Conservation (phyloP, 2,888 invertebrate species). For the Synergus itoensis region DNA sequence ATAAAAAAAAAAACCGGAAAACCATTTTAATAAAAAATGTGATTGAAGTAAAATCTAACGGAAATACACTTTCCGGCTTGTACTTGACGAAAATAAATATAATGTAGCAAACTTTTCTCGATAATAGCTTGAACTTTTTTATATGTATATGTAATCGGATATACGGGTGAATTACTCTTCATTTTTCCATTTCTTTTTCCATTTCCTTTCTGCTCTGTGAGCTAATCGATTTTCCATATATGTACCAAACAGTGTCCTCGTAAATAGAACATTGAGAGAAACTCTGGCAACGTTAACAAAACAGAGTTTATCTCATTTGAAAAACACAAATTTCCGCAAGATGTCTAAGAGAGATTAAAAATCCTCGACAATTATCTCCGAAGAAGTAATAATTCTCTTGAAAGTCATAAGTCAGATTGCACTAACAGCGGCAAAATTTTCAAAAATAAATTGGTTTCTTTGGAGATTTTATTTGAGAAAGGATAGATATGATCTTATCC, state of each 20-base stretch:
- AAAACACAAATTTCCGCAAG: slow-evolving; percentile 24
- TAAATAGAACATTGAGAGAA: slow-evolving; percentile 21
- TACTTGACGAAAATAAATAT: neutral
- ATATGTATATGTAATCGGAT: neutral
- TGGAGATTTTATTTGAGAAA: neutral
- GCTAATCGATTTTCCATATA: slow-evolving; percentile 37
- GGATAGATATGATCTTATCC: neutral
- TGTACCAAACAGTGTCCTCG: slow-evolving; percentile 3
- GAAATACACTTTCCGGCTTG: neutral
- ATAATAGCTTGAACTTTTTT: neutral
- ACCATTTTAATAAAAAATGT: neutral
- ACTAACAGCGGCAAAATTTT: neutral
- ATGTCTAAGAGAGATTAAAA: neutral
- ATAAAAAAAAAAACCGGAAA: neutral
- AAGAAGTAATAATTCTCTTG: neutral
- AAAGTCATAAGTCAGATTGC: neutral
- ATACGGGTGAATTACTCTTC: neutral
- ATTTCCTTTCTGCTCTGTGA: slow-evolving; percentile 18
- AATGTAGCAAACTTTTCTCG: neutral
- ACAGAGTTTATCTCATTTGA: neutral
- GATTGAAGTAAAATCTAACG: neutral
- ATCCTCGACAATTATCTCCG: neutral
- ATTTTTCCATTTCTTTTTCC: slow-evolving; percentile 17
- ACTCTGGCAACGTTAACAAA: slow-evolving; percentile 14
- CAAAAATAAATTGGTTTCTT: neutral